These are phyloP conservation scores for Xanthia icteritia DNA, from an alignment of 2,888 invertebrate genomes.

Conservation along the genomic window DNA sequence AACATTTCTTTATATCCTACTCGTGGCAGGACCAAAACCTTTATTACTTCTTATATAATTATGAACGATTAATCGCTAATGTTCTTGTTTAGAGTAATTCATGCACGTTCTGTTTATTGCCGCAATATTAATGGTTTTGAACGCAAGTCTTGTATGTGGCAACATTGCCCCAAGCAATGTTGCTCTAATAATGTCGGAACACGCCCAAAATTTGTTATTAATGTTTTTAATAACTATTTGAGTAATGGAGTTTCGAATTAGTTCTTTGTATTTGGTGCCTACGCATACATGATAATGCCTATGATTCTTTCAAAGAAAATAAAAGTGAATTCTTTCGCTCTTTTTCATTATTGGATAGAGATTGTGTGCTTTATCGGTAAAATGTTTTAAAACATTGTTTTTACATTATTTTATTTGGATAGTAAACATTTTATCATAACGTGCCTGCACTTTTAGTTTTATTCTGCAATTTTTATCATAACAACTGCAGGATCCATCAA, in stretches of 20 bases:
- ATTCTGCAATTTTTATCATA: not conserved
- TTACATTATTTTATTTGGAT: slow-evolving; percentile 22
- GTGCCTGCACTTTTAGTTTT: not conserved
- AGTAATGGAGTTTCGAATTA: slow-evolving; percentile 31
- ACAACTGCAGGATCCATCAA: no score
- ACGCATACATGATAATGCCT: not conserved
- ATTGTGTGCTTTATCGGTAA: not conserved
- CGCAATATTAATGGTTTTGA: slow-evolving; percentile 68
- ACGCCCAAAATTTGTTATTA: slow-evolving; percentile 47
- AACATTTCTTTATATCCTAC: slow-evolving; percentile 6
- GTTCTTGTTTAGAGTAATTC: slow-evolving; percentile 53
- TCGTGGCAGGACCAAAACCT: slow-evolving; percentile 13
- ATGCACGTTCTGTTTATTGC: slow-evolving; percentile 58
- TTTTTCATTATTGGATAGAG: not conserved
- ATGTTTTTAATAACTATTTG: slow-evolving; percentile 31
- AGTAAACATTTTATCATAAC: not conserved
- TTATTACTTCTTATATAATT: slow-evolving; percentile 41
- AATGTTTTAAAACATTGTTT: slow-evolving; percentile 19
- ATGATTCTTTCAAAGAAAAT: not conserved
- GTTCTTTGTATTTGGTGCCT: not conserved
- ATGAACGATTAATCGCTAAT: slow-evolving; percentile 41
- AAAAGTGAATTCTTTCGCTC: not conserved
- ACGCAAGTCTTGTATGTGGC: slow-evolving; percentile 62
- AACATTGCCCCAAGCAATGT: slow-evolving; percentile 52
- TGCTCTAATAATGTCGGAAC: slow-evolving; percentile 31